These are phyloP conservation scores for Bombylius major DNA, from an alignment of 2,888 invertebrate species.

Conservation along the genomic window DNA sequence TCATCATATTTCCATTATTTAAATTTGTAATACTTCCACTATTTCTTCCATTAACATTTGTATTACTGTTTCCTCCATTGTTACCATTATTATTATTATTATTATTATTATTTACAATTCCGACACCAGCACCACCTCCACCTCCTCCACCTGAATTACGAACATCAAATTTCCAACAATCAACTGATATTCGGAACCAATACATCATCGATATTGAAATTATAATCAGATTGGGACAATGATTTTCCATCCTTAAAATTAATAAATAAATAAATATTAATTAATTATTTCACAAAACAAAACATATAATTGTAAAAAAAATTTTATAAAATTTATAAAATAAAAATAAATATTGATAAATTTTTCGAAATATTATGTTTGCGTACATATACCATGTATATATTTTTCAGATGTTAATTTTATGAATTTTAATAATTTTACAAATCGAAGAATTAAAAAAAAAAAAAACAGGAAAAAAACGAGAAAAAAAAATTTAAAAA, in stretches of 20 bases:
- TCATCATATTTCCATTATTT: constrained; percentile 20
- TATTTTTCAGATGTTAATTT: too few species aligned
- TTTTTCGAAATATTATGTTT: too few species aligned
- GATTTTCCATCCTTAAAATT: constrained; percentile 22
- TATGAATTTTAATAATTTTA: too few species aligned
- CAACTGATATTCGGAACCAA: constrained; percentile 28
- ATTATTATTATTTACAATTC: constrained; percentile 1
- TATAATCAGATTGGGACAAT: constrained; percentile 27
- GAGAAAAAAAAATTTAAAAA: too few species aligned
- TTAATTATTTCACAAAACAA: too few species aligned
- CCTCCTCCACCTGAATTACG: constrained; percentile 15
- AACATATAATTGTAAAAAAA: too few species aligned
- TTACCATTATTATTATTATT: constrained; percentile 7
- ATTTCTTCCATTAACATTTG: background rate
- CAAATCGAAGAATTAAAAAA: too few species aligned
- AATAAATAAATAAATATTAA: background rate
- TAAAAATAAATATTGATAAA: too few species aligned
- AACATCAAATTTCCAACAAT: constrained; percentile 36
- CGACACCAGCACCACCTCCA: constrained; percentile 16
- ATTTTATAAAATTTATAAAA: too few species aligned
- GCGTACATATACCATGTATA: too few species aligned
- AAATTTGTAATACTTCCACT: constrained; percentile 8
- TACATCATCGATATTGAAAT: constrained; percentile 33
- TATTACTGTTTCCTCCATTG: constrained; percentile 11
- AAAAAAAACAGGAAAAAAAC: too few species aligned